These are phyloP conservation scores for Nothoprocta perdicaria DNA, from an alignment of 2,113 vertebrate genomes.

Conservation along the genomic window DNA sequence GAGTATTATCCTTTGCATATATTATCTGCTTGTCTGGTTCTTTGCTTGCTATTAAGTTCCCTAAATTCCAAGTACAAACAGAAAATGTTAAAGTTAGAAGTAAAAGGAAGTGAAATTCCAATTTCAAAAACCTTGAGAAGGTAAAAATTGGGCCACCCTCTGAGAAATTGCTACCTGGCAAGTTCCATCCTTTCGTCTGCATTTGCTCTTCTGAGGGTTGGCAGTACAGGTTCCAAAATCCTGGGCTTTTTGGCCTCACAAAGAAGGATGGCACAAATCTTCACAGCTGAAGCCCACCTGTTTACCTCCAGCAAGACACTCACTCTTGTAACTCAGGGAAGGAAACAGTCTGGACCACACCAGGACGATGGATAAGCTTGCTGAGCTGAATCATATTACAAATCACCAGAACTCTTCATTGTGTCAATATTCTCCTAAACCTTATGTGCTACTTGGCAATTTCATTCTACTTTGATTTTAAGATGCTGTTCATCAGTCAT, in stretches of 20 bases:
- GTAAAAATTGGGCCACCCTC: not conserved
- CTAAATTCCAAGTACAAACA: no score
- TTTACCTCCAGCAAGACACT: not conserved
- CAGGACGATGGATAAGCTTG: not conserved
- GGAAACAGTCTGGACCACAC: not conserved
- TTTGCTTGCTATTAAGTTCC: not conserved
- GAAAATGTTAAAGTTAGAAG: not conserved
- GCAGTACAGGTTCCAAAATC: not conserved
- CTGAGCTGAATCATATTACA: not conserved
- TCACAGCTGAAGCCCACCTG: not conserved
- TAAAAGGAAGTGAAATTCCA: not conserved
- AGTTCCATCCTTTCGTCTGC: not conserved
- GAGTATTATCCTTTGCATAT: not conserved
- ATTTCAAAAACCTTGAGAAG: not conserved
- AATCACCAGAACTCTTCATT: not conserved
- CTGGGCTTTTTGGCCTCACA: not conserved
- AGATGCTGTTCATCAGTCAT: not conserved
- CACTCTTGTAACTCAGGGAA: rapidly evolving
- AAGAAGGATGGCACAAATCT: not conserved
- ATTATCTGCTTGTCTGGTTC: not conserved
- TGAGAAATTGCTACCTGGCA: not conserved
- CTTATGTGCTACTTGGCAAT: conserved; percentile 6
- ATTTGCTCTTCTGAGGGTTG: not conserved
- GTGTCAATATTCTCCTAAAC: conserved; percentile 1
- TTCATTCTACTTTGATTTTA: conserved; percentile 45